Evolutionary conservation across 2,888 invertebrate species (phyloP), one percentile per base, ranked within the genome.

Genomic region (Rhagonycha lutea): DNA sequence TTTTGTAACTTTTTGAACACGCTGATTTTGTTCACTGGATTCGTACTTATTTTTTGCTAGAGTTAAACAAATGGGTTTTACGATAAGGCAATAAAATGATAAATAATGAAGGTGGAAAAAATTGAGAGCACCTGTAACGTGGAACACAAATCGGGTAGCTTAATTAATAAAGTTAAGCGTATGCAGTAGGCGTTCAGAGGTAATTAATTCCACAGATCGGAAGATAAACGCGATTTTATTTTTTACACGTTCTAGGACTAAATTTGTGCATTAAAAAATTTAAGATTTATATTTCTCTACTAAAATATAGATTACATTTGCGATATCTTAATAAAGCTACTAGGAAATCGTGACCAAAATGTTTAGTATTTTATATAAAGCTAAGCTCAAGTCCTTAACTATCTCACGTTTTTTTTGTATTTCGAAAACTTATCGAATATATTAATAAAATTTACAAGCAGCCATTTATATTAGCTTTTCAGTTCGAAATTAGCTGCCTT

Each of bases 141-240:
- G 61, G 73, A 73, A 75, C 77, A 70, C 70, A 76, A 78, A 72
- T 78, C 72, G 77, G 75, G 72, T 61, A 73, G 77, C 73, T 78
- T 78, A 78, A 78, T 78, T 78, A 78, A 78, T 78, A 78, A 78
- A 70, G 73, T 75, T 75, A 75, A 77, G 73, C 74, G 75, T 75
- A 80, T 80, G 77, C 79, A 79, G 79, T 78, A 73, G 78, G 79
- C 80, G 80, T 80, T 72, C 78, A 32, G 68, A 74, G 76, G 76
- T 80, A 80, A 80, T 78, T 79, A 80, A 80, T 80, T 79, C 78
- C 61, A 76, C 76, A 79, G 80, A 80, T 80, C 76, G 77, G 76
- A 71, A 75, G 80, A 80, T 80, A 78, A 69, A 65, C 70, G 61
- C 73, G 72, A 78, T 79, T 78, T 79, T 77, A 79, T 76, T 78